A percentile compares a stretch with the other conserved stretches of the same genome.
phyloP scores from a whole-genome alignment of 1,140 invertebrate species.

The Halesus radiatus region DNA sequence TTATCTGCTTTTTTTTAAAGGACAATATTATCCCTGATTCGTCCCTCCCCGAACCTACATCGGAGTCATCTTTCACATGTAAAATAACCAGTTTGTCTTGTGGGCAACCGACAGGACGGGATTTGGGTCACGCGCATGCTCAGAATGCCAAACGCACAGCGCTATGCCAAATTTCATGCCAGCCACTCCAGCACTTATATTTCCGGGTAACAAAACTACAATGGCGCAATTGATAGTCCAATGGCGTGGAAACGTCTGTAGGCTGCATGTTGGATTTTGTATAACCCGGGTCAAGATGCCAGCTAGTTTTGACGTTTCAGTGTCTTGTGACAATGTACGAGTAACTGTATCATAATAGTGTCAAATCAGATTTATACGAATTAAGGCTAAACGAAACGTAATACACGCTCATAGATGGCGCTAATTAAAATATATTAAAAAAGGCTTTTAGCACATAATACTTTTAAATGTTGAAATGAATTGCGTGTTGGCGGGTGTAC shows the following conservation, averaged over 20 bases:
- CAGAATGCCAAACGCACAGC: neutral
- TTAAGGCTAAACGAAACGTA: too few relatives aligned
- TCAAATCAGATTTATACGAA: too few relatives aligned
- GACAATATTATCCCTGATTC: neutral
- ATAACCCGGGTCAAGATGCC: neutral
- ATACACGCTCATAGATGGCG: too few relatives aligned
- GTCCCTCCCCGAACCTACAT: neutral
- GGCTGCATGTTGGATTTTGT: too few relatives aligned
- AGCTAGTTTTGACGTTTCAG: too few relatives aligned
- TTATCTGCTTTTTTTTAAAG: too few relatives aligned
- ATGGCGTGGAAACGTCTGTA: neutral
- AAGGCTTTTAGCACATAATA: too few relatives aligned
- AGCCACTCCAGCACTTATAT: neutral
- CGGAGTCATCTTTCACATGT: slow-evolving; percentile 9
- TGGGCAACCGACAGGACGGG: neutral
- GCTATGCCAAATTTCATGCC: neutral
- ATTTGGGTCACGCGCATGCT: slow-evolving; percentile 6
- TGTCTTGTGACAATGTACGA: too few relatives aligned
- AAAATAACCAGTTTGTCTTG: neutral
- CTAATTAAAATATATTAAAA: too few relatives aligned
- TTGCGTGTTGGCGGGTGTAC: too few relatives aligned
- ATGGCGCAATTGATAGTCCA: neutral
- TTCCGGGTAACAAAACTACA: neutral
- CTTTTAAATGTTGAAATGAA: too few relatives aligned
- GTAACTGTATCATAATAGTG: too few relatives aligned